Percentiles rank a stretch among this genome's conserved stretches.
Evolutionary conservation across 2,113 vertebrate species (phyloP).

Genomic region (Phodopus roborovskii): DNA sequence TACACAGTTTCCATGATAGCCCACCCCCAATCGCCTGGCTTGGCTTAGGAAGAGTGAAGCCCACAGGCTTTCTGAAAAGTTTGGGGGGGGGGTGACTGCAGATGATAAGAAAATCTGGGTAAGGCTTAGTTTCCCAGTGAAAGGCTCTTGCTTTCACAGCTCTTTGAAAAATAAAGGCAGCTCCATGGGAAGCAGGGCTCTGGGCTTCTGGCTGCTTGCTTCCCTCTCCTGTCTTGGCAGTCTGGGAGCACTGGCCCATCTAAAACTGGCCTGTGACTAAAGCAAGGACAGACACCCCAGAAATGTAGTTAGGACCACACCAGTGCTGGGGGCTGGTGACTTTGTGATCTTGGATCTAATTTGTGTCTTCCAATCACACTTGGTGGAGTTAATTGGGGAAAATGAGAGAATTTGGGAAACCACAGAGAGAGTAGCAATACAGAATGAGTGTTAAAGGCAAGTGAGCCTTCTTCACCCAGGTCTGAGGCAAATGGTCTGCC

Average conservation of each 20-base stretch:
- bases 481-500: neutral
- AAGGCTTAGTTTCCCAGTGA: neutral
- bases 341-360: neutral
- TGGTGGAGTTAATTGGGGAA: neutral
- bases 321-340: too few relatives aligned
- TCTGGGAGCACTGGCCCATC: accelerated
- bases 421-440: neutral
- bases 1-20: accelerated
- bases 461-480: neutral
- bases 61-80: neutral
- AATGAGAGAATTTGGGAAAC: neutral
- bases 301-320: accelerated
- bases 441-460: neutral
- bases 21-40: accelerated
- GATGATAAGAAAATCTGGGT: neutral
- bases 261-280: too few relatives aligned
- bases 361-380: neutral
- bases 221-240: too few relatives aligned
- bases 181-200: neutral
- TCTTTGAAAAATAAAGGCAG: neutral
- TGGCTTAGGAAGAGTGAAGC: neutral
- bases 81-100: neutral
- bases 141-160: neutral
- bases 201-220: neutral
- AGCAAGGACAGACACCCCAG: neutral